phyloP scores from a whole-genome alignment of 2,113 vertebrate genomes.

The Mus musculus region DNA sequence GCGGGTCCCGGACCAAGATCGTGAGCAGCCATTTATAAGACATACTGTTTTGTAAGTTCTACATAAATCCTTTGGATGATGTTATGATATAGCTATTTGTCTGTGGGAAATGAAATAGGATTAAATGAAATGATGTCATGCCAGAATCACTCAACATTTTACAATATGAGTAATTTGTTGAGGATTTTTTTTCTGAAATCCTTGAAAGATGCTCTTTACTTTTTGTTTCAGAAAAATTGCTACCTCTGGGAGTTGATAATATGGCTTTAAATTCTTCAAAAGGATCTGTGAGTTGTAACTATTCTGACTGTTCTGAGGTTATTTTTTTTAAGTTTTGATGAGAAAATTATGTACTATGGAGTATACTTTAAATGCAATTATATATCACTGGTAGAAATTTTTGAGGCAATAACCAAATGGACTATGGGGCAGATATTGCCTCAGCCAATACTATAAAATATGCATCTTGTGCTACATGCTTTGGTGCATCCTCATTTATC shows the following conservation, averaged over 20 bases:
- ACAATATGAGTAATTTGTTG: conserved; percentile 73
- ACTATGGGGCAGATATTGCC: conserved; percentile 57
- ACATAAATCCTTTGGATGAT: conserved; percentile 32
- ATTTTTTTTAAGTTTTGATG: conserved; percentile 82
- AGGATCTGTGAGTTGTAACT: conserved; percentile 71
- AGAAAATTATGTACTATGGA: conserved; percentile 78
- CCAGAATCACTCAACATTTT: conserved; percentile 70
- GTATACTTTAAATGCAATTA: conserved; percentile 82
- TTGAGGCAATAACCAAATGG: conserved; percentile 75
- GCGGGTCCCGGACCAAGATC: too few relatives aligned
- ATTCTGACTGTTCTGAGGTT: conserved; percentile 66
- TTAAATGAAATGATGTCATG: conserved; percentile 75
- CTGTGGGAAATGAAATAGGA: conserved; percentile 64
- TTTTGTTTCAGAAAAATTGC: conserved; percentile 76
- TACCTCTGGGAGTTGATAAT: conserved; percentile 73
- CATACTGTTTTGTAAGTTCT: conserved; percentile 58
- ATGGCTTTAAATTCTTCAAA: conserved; percentile 75
- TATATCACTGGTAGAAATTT: conserved; percentile 70
- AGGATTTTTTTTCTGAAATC: conserved; percentile 56
- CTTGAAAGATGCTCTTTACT: conserved; percentile 76
- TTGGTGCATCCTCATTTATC: conserved; percentile 41
- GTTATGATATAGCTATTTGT: conserved; percentile 60
- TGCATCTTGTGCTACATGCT: not conserved
- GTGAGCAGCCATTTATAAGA: conserved; percentile 42
- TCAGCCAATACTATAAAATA: not conserved